Percentiles rank a stretch among this genome's conserved stretches.
Conservation (phyloP, 2,113 vertebrate genomes). For the Aplodontia rufa region DNA sequence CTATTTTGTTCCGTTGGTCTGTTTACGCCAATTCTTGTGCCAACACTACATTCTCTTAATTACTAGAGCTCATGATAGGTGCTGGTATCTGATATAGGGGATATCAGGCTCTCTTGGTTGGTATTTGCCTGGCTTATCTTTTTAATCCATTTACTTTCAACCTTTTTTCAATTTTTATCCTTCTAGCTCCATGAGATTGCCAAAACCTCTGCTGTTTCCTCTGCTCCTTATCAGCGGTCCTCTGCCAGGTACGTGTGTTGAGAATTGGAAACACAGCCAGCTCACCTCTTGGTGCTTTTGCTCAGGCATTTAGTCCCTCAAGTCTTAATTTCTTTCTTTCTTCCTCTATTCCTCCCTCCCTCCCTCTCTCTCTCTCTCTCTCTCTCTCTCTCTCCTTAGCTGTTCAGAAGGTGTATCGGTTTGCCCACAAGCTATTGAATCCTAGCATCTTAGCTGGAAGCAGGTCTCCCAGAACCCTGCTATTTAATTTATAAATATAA, state of each 20-base stretch:
- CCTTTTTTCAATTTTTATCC: background rate
- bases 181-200: background rate
- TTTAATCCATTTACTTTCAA: conserved; percentile 29
- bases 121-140: conserved; percentile 17
- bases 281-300: background rate
- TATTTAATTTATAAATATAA: background rate
- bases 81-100: background rate
- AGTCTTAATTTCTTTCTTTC: background rate
- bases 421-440: background rate
- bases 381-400: background rate
- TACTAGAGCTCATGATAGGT: background rate
- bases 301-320: background rate
- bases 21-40: background rate
- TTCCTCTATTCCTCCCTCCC: background rate
- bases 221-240: background rate
- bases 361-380: background rate
- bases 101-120: background rate
- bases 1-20: background rate
- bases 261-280: background rate
- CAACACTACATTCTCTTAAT: background rate
- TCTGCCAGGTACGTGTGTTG: background rate
- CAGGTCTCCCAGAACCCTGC: background rate
- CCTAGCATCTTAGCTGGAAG: background rate
- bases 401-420: background rate
- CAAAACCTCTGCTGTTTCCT: background rate